Evolutionary conservation across 2,113 vertebrate genomes (phyloP).

Genomic region (Cathartes aura): DNA sequence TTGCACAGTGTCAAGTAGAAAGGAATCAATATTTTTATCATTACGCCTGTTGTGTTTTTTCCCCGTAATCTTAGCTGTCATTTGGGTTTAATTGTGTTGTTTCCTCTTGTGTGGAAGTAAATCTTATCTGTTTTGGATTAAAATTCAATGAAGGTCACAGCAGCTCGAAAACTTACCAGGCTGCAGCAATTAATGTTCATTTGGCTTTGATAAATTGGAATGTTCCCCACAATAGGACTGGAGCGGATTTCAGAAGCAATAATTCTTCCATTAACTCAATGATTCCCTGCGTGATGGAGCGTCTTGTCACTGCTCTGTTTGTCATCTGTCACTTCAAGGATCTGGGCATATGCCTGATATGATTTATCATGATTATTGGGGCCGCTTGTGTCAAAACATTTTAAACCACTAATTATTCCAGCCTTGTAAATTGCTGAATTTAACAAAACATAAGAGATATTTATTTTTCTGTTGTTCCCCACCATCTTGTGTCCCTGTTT

Average conservation of each 20-base stretch:
- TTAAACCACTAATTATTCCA: conserved; percentile 79
- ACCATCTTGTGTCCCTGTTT: background rate
- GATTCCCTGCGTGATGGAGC: conserved; percentile 74
- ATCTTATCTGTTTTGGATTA: conserved; percentile 87
- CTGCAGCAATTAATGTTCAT: conserved; percentile 87
- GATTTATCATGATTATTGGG: conserved; percentile 77
- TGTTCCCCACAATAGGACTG: conserved; percentile 78
- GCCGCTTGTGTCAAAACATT: conserved; percentile 74
- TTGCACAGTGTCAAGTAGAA: conserved; percentile 51
- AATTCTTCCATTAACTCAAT: conserved; percentile 85
- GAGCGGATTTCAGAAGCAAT: conserved; percentile 82
- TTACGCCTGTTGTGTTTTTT: conserved; percentile 45
- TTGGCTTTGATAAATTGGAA: conserved; percentile 87
- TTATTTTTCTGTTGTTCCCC: background rate
- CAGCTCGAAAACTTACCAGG: conserved; percentile 82
- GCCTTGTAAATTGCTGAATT: conserved; percentile 73
- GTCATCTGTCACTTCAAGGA: conserved; percentile 85
- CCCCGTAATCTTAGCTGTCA: conserved; percentile 77
- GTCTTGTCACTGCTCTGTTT: conserved; percentile 81
- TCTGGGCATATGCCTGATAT: conserved; percentile 77
- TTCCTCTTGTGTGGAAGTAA: conserved; percentile 83
- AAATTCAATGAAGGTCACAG: conserved; percentile 87
- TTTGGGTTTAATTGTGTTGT: conserved; percentile 84
- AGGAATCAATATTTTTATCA: conserved; percentile 71
- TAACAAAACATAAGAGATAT: conserved; percentile 52